These are phyloP conservation scores for Platorchestia sp. DNA, from an alignment of 1,140 invertebrate species.

Conservation along the genomic window DNA sequence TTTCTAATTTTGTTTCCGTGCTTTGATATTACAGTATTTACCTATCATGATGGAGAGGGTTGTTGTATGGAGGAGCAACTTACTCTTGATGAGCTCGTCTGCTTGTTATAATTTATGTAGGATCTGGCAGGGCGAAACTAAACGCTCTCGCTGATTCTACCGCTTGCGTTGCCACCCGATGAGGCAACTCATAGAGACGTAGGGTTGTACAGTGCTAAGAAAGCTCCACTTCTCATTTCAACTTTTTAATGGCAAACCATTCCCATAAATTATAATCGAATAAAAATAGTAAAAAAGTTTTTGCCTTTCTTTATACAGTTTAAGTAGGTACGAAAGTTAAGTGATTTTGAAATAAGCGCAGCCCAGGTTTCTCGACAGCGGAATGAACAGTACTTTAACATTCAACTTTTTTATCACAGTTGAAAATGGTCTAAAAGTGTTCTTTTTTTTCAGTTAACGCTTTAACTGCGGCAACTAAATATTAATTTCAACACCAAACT, in stretches of 20 bases:
- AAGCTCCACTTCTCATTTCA: slow-evolving; percentile 40
- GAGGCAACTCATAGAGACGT: background rate
- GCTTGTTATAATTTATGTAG: background rate
- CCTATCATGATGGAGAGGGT: background rate
- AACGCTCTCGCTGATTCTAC: background rate
- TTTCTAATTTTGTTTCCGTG: background rate
- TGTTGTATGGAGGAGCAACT: background rate
- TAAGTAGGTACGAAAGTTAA: too few species aligned
- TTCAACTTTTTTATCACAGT: too few species aligned
- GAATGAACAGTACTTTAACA: too few species aligned
- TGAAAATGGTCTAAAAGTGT: too few species aligned
- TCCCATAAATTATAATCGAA: slow-evolving; percentile 53
- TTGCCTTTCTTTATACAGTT: background rate
- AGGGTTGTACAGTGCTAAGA: slow-evolving; percentile 49
- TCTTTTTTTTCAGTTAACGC: too few species aligned
- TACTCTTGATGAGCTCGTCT: background rate
- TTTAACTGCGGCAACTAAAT: too few species aligned
- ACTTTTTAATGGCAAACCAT: slow-evolving; percentile 53
- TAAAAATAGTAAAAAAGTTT: slow-evolving; percentile 38
- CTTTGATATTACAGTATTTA: background rate
- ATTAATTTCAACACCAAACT: too few species aligned
- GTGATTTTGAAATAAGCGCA: too few species aligned
- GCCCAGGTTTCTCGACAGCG: too few species aligned
- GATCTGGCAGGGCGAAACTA: background rate
- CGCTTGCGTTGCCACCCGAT: slow-evolving; percentile 7